Conservation (phyloP, 2,113 vertebrate species). For the Odocoileus hemionus region DNA sequence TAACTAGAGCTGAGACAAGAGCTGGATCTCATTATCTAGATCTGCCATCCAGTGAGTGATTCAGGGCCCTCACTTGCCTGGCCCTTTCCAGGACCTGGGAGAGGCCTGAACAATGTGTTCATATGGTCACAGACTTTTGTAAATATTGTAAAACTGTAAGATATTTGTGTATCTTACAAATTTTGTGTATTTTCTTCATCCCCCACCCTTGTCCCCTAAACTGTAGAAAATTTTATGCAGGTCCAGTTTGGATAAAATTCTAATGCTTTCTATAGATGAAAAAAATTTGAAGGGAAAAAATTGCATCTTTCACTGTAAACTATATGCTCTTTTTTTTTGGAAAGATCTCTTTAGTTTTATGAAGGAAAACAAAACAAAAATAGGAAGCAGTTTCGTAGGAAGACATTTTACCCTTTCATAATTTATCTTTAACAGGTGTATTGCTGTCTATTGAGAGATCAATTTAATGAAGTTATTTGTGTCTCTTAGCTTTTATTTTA, state of each 20-base stretch:
- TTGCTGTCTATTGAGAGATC: constrained; percentile 33
- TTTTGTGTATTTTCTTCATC: background rate
- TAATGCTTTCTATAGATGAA: background rate
- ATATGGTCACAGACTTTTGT: background rate
- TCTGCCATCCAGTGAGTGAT: background rate
- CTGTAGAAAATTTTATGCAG: background rate
- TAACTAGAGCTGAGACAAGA: background rate
- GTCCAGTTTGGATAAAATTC: background rate
- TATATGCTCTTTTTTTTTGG: background rate
- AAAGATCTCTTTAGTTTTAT: background rate
- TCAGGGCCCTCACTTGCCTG: background rate
- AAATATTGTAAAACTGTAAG: background rate
- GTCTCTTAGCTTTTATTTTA: constrained; percentile 42
- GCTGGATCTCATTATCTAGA: background rate
- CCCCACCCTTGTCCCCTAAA: background rate
- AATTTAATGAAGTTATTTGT: constrained; percentile 52
- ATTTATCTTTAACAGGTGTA: constrained; percentile 23
- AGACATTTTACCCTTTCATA: background rate
- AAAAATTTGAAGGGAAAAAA: background rate
- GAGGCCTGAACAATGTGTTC: background rate
- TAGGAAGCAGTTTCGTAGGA: background rate
- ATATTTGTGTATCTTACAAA: background rate
- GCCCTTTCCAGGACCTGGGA: background rate
- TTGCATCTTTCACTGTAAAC: background rate
- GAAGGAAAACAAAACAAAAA: background rate